Base-by-base conservation (phyloP, 2,113 vertebrate species). In the Elephantulus edwardii region DNA sequence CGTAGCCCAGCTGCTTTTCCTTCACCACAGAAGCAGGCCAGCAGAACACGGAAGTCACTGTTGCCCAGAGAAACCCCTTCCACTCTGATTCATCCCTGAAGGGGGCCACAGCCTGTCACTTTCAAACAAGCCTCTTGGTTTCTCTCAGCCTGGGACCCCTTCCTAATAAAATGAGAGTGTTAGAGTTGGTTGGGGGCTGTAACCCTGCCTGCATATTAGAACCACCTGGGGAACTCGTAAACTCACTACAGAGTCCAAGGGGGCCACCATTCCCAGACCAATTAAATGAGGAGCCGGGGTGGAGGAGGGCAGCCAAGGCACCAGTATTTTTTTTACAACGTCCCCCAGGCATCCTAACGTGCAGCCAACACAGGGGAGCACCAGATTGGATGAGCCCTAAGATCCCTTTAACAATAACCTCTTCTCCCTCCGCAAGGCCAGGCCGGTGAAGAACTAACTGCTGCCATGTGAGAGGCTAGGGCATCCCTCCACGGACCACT, bases 221-320 rank as follows among this genome's bases (percentile, higher is more conserved):
- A 90, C 88, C 87, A 80, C 70, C 83, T 83, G 80, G 83, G 92
- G 83, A 90, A 46, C 86, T 93, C 80, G 46, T 94, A 92, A 95
- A 89, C 48, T 38, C 46, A 40, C 48, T 60, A 1, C 3, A 13
- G n/a, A 81, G 86, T 87, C 74, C 40, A n/a, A n/a, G n/a, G 24
- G 38, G 35, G 60, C 86, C 64, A 77, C 81, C 85, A 84, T 87
- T 86, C 81, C 74, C 84, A 93, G 91, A 89, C 89, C 86, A 96
- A 93, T 94, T 95, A 95, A 92, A 30, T 93, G 56, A 50, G 74
- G 79, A 83, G 44, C 66, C 24, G n/a, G 26, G 44, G n/a, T 76
- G 24, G 48, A 54, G 35, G 54, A 40, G 62, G 28, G 89, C 81
- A 64, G 48, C 83, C 60, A 86, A 56, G 84, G 68, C 42, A 74